These are phyloP conservation scores for Cardinalis cardinalis DNA, from an alignment of 2,113 vertebrate species.

Conservation along the genomic window DNA sequence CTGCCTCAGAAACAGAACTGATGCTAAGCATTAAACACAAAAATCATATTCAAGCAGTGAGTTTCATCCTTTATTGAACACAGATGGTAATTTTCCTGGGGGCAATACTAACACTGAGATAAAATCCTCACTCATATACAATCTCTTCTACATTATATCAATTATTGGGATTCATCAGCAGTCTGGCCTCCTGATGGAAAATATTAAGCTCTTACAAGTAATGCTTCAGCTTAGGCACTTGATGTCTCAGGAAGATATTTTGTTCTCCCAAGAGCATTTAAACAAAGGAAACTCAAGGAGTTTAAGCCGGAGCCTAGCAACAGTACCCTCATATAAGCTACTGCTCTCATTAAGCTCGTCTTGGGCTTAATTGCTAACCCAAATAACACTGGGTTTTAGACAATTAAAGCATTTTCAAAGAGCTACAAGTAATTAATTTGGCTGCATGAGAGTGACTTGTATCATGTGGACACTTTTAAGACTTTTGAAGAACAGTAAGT, in stretches of 20 bases:
- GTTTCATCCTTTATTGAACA: neutral
- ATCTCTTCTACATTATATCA: neutral
- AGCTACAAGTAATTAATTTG: neutral
- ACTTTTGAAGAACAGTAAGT: neutral
- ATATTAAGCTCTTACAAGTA: neutral
- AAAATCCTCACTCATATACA: neutral
- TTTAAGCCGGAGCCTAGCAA: neutral
- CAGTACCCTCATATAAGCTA: neutral
- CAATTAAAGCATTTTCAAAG: neutral
- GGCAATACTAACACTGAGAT: neutral
- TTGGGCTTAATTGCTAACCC: neutral
- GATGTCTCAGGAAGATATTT: neutral
- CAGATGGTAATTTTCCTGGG: neutral
- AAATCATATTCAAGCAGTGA: neutral
- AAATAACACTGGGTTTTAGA: neutral
- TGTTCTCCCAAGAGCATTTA: neutral
- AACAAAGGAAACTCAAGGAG: conserved; percentile 17
- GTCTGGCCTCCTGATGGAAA: neutral
- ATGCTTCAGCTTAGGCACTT: neutral
- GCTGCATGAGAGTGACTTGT: neutral
- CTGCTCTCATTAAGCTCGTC: neutral
- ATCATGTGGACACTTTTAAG: neutral
- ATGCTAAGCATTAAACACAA: neutral
- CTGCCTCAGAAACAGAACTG: neutral
- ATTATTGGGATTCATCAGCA: neutral